Evolutionary conservation across 2,113 vertebrate species (phyloP), one percentile per base, ranked within the genome.

Genomic region (Eurystomus gularis): DNA sequence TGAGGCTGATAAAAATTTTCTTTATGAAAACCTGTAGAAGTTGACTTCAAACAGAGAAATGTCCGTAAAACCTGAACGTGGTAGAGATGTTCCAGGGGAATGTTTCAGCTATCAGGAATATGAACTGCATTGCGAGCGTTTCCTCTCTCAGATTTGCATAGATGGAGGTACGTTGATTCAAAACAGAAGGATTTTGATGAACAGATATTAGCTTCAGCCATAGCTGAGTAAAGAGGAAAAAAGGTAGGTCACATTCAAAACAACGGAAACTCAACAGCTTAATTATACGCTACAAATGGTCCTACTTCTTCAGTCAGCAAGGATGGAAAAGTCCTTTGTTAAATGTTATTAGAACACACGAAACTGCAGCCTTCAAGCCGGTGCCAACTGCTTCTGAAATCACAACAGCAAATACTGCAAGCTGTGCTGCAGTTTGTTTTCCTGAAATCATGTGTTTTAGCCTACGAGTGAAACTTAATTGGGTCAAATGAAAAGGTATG

Each of bases 201-300:
- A 48, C 57, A 79, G 90, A 82, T 82, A 89, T 57, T 69, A 76
- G 70, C 75, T 82, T 88, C 73, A 85, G 75, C 72, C 86, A 65
- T 51, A 91, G 71, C 86, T 94, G 92, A 94, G 92, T 92, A 81
- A 94, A 94, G 93, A 93, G 81, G 91, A 46, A 88, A 83, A 93
- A 96, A 95, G 77, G 64, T 84, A 88, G 73, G 83, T 96, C 72
- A 86, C 21, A 35, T 77, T 94, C 88, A 97, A 88, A 96, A 95
- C 79, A 93, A 88, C 4, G 48, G 87, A 94, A 94, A 94, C 94
- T 94, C 40, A 65, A 33, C 88, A 76, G 62, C 35, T 58, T 90
- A 69, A 84, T 96, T 91, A 70, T 9, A 91, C 0, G 0, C 75
- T 86, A 25, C 0, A 2, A 62, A 87, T 94, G 77, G 78, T 76